phyloP scores from a whole-genome alignment of 2,888 invertebrate species.

The Drosophila helvetica region DNA sequence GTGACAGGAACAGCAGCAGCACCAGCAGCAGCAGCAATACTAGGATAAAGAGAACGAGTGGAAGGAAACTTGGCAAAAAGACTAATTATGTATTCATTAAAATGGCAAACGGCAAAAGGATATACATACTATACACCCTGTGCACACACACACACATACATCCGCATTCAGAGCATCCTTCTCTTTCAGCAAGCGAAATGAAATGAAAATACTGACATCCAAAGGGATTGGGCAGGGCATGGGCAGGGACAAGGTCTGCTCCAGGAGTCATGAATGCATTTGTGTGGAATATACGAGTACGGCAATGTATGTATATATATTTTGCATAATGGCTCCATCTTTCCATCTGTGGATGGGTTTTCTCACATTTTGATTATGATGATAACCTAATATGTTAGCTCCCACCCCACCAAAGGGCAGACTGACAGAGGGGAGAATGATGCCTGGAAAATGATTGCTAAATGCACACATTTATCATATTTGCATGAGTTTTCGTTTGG shows the following conservation, averaged over 20 bases:
- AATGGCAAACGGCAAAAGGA: constrained; percentile 67
- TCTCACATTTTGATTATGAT: constrained; percentile 33
- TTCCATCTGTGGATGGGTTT: constrained; percentile 15
- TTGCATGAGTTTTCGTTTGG: constrained; percentile 19
- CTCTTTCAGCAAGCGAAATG: constrained; percentile 6
- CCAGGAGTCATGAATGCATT: constrained; percentile 40
- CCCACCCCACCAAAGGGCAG: not conserved
- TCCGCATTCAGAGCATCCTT: constrained; percentile 9
- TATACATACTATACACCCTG: constrained; percentile 3
- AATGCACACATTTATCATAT: constrained; percentile 40
- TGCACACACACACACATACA: not conserved
- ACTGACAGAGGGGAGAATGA: not conserved
- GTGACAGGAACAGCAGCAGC: not conserved
- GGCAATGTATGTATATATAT: constrained; percentile 16
- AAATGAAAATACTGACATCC: constrained; percentile 28
- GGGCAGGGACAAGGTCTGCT: constrained; percentile 1
- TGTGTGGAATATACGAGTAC: constrained; percentile 17
- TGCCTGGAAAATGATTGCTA: constrained; percentile 34
- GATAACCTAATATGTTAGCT: constrained; percentile 28
- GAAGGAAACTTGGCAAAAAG: constrained; percentile 58
- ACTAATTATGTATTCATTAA: constrained; percentile 81
- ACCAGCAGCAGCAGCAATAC: not conserved
- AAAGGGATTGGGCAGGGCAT: not conserved
- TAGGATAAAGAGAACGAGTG: constrained; percentile 9
- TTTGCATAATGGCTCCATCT: constrained; percentile 54